phyloP scores from a whole-genome alignment of 2,888 invertebrate species.

The Abrostola tripartita region DNA sequence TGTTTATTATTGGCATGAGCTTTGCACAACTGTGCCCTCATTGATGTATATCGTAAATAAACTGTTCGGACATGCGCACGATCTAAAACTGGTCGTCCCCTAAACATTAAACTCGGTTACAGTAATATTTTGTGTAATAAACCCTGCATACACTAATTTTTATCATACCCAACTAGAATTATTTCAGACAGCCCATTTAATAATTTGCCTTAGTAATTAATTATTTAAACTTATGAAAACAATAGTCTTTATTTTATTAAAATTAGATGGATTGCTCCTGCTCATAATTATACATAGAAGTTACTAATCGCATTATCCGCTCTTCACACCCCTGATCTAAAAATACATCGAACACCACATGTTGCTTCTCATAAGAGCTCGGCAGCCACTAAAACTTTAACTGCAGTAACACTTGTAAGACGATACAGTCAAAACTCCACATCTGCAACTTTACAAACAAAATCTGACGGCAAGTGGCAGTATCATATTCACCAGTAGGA shows the following conservation, averaged over 20 bases:
- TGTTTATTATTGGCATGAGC: slow-evolving; percentile 76
- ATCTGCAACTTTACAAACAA: slow-evolving; percentile 32
- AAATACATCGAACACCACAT: slow-evolving; percentile 27
- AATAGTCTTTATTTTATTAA: slow-evolving; percentile 1
- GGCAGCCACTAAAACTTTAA: slow-evolving; percentile 19
- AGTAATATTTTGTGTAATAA: slow-evolving; percentile 47
- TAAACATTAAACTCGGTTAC: slow-evolving; percentile 62
- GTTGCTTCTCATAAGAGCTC: slow-evolving; percentile 22
- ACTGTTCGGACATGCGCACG: slow-evolving; percentile 68
- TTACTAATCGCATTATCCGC: slow-evolving; percentile 8
- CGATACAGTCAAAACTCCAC: slow-evolving; percentile 37
- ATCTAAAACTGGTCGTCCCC: slow-evolving; percentile 74
- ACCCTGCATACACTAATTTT: slow-evolving; percentile 29
- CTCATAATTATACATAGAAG: slow-evolving; percentile 3
- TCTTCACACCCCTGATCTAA: slow-evolving; percentile 20
- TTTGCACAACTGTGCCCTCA: slow-evolving; percentile 80
- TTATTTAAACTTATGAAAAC: not conserved
- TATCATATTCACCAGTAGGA: slow-evolving; percentile 51
- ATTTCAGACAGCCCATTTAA: slow-evolving; percentile 2
- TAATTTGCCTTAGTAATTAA: too few species aligned
- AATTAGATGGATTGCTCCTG: not conserved
- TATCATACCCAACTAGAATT: slow-evolving; percentile 11
- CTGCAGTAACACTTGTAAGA: slow-evolving; percentile 35
- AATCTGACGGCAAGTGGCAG: slow-evolving; percentile 43
- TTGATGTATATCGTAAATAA: slow-evolving; percentile 78